Evolutionary conservation across 2,113 vertebrate genomes (phyloP).

Genomic region (Odontesthes bonariensis): DNA sequence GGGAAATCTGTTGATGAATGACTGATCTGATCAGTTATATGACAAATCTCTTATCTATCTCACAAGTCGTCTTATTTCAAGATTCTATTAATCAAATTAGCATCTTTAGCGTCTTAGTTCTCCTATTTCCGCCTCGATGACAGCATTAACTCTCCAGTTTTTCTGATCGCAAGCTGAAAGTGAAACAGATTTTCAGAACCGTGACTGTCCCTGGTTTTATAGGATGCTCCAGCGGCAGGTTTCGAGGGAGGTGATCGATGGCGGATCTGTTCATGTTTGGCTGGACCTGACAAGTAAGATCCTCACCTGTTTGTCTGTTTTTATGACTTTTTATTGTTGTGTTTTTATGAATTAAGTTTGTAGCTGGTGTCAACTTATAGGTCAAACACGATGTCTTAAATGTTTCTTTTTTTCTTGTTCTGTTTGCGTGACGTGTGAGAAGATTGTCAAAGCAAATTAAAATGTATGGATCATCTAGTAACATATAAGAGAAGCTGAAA

Average conservation of each 20-base stretch:
- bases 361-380: neutral
- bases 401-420: neutral
- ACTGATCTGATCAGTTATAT: too few species aligned
- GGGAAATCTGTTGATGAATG: neutral
- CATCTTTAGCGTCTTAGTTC: neutral
- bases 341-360: neutral
- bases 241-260: constrained; percentile 76
- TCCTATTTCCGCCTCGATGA: neutral
- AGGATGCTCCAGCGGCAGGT: constrained; percentile 78
- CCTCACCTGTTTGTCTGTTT: neutral
- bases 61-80: neutral
- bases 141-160: neutral
- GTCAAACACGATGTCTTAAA: too few species aligned
- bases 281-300: constrained; percentile 83
- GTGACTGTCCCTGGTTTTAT: constrained; percentile 5
- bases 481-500: neutral
- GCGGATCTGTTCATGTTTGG: constrained; percentile 84
- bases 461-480: too few species aligned
- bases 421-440: too few species aligned
- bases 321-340: too few species aligned
- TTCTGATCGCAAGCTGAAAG: neutral
- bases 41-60: neutral
- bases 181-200: neutral
- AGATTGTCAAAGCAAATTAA: too few species aligned
- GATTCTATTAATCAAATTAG: neutral